Evolutionary conservation across 2,113 vertebrate species (phyloP).

Genomic region (Muscicapa adusta): DNA sequence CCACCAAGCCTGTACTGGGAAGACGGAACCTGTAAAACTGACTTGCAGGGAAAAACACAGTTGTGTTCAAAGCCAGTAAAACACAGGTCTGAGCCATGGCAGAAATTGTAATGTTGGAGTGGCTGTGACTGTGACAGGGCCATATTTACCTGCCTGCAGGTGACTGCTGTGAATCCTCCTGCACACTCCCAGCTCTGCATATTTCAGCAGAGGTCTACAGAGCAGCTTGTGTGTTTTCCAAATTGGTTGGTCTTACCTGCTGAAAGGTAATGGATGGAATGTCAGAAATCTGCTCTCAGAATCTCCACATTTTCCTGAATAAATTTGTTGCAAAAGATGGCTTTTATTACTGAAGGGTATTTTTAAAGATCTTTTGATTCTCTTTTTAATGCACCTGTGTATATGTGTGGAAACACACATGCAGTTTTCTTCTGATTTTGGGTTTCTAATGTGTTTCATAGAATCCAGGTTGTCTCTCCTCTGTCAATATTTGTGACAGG

Average conservation of each 20-base stretch:
- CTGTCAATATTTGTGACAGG: constrained; percentile 68
- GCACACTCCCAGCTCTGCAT: not conserved
- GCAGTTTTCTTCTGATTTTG: not conserved
- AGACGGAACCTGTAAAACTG: not conserved
- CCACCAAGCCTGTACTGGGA: not conserved
- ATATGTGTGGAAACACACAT: not conserved
- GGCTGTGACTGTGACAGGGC: not conserved
- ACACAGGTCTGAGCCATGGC: not conserved
- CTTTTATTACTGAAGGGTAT: not conserved
- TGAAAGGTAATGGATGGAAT: not conserved
- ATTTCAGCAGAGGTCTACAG: not conserved
- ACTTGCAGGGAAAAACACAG: not conserved
- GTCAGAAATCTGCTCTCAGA: not conserved
- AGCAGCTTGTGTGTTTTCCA: not conserved
- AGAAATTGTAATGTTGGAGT: not conserved
- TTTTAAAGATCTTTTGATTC: not conserved
- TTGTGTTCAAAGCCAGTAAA: not conserved
- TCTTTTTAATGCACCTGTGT: not conserved
- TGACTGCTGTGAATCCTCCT: not conserved
- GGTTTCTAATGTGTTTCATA: not conserved
- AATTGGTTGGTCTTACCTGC: not conserved
- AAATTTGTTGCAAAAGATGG: not conserved
- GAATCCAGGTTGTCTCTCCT: not conserved
- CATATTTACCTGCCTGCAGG: not conserved
- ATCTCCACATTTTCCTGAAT: not conserved